Conservation (phyloP, 2,113 vertebrate genomes). For the Eira barbara region DNA sequence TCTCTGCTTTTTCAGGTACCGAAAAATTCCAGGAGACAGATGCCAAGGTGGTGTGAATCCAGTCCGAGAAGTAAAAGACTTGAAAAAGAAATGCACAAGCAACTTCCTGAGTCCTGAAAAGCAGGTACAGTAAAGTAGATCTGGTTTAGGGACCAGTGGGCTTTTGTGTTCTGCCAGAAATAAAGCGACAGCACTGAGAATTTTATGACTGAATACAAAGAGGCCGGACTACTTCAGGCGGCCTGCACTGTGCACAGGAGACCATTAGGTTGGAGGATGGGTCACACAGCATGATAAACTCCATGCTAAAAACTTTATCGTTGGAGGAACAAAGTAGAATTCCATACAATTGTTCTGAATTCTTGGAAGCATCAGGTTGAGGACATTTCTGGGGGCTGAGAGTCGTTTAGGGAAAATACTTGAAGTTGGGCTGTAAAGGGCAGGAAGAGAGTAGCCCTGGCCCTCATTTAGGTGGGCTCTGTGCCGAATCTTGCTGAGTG, state of each 20-base stretch:
- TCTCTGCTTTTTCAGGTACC: conserved; percentile 84
- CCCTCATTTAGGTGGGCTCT: background rate
- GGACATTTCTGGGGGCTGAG: background rate
- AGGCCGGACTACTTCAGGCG: background rate
- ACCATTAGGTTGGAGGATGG: background rate
- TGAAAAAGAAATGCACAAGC: conserved; percentile 91
- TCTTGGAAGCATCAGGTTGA: background rate
- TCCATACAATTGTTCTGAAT: background rate
- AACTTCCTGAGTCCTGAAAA: conserved; percentile 77
- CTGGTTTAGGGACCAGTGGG: background rate
- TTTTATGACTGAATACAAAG: background rate
- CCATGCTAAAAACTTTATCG: background rate
- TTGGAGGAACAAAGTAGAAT: background rate
- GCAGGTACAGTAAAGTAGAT: conserved; percentile 70
- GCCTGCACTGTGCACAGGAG: background rate
- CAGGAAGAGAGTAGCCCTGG: background rate
- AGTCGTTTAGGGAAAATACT: conserved; percentile 14
- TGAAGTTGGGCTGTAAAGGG: background rate
- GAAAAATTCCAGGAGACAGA: conserved; percentile 94
- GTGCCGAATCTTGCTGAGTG: background rate
- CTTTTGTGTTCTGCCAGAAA: background rate
- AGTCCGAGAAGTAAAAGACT: conserved; percentile 85
- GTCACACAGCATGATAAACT: background rate
- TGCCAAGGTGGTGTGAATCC: conserved; percentile 90
- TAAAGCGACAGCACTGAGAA: background rate